A percentile compares a stretch with the other conserved stretches of the same genome.
Conservation (phyloP, 30 jellyfish, hydroid and myxozoan species). For the Hydractinia symbiolongicarpus region DNA sequence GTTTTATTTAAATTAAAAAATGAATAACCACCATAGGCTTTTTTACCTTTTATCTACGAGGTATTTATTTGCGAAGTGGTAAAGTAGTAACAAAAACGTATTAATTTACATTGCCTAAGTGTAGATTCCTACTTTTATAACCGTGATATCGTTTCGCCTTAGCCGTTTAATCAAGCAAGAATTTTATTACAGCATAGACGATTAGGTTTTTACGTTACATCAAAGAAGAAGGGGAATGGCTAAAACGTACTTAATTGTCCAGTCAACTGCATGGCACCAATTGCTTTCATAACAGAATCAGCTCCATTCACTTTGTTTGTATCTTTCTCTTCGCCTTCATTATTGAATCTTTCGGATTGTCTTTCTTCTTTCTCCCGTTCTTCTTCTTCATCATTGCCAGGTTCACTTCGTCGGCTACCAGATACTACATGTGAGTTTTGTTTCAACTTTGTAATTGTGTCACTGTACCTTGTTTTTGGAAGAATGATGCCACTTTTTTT, state of each 20-base stretch:
- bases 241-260: slow-evolving; percentile 10
- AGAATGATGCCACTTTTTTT: too few species aligned
- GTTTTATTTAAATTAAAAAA: too few species aligned
- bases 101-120: too few species aligned
- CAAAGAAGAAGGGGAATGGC: not conserved
- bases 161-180: too few species aligned
- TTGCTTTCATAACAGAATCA: slow-evolving; percentile 1
- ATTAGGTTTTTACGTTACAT: not conserved
- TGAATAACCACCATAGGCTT: too few species aligned
- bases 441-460: not conserved
- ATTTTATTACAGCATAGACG: not conserved
- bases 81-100: too few species aligned
- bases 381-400: slow-evolving; percentile 5
- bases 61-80: too few species aligned
- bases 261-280: slow-evolving; percentile 31
- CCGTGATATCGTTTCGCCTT: too few species aligned
- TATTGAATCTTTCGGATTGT: slow-evolving; percentile 7
- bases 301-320: slow-evolving; percentile 18
- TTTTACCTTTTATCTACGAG: too few species aligned
- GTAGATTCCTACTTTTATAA: too few species aligned
- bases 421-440: not conserved
- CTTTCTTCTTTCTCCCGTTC: slow-evolving; percentile 1
- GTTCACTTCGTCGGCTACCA: not conserved
- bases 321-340: not conserved
- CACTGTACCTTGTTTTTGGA: not conserved